These are phyloP conservation scores for Ptychochromis oligacanthus DNA, from an alignment of 2,113 vertebrate species.

Conservation along the genomic window DNA sequence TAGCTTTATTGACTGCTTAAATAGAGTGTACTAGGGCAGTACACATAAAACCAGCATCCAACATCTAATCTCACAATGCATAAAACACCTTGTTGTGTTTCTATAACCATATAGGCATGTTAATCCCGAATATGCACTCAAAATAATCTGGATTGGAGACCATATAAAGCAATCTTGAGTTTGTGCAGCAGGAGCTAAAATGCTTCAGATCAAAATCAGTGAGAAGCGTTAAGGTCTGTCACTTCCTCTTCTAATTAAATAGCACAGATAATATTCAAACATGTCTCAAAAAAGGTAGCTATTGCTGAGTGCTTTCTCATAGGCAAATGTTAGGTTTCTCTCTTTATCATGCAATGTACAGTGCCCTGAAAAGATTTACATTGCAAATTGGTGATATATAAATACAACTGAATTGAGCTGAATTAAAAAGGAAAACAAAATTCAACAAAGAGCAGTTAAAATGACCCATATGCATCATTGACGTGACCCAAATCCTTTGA, in stretches of 20 bases:
- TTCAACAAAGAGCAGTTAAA: background rate
- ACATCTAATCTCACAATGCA: background rate
- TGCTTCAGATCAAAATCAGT: background rate
- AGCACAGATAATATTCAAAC: background rate
- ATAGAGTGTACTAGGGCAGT: background rate
- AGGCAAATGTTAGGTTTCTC: background rate
- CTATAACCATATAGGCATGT: background rate
- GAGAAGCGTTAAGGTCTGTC: background rate
- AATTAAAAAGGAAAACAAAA: conserved; percentile 1
- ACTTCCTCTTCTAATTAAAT: background rate
- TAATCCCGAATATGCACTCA: background rate
- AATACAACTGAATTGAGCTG: background rate
- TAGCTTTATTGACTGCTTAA: background rate
- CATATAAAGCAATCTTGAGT: background rate
- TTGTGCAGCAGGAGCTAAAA: background rate
- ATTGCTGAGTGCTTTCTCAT: no score
- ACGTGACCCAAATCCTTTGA: background rate
- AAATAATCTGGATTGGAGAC: background rate
- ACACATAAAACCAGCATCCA: background rate
- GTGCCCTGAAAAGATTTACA: background rate
- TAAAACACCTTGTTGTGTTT: background rate
- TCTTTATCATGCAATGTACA: background rate
- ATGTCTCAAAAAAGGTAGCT: background rate
- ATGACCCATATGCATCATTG: background rate
- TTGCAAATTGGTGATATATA: background rate